Conservation (phyloP, 2,113 vertebrate species). For the Tachysurus fulvidraco region DNA sequence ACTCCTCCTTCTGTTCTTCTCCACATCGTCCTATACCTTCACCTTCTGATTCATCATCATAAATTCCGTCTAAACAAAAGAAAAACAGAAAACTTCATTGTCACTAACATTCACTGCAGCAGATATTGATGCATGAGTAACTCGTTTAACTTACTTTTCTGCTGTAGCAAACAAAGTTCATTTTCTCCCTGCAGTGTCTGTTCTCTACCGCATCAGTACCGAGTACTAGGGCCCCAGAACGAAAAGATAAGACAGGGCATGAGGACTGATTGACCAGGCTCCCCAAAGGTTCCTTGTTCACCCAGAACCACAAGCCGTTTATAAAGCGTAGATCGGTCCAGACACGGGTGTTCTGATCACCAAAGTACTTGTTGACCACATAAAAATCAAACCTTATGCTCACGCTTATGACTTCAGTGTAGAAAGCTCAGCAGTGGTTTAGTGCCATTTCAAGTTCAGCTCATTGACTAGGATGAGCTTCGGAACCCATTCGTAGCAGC, state of each 20-base stretch:
- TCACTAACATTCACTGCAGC: not conserved
- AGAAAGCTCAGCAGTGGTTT: not conserved
- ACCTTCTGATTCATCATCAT: not conserved
- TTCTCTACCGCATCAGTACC: not conserved
- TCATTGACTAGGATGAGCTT: not conserved
- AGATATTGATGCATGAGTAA: not conserved
- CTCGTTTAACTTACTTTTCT: not conserved
- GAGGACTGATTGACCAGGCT: not conserved
- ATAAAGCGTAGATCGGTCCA: not conserved
- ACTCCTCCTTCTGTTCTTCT: not conserved
- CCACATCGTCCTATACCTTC: not conserved
- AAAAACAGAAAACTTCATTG: not conserved
- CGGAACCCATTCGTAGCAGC: not conserved
- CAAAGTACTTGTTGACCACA: not conserved
- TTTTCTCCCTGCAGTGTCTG: slow-evolving; percentile 14
- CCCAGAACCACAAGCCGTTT: not conserved
- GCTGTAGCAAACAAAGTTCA: not conserved
- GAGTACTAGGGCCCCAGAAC: not conserved
- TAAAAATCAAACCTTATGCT: not conserved
- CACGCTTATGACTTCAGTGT: slow-evolving; percentile 1
- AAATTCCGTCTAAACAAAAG: not conserved
- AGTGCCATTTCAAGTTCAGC: not conserved
- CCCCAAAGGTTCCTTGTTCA: not conserved
- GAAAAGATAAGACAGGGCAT: not conserved
- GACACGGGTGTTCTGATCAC: not conserved